Percentiles rank a stretch among this genome's conserved stretches.
phyloP scores from a whole-genome alignment of 2,888 invertebrate species.

The Apomyelois bistriatella region DNA sequence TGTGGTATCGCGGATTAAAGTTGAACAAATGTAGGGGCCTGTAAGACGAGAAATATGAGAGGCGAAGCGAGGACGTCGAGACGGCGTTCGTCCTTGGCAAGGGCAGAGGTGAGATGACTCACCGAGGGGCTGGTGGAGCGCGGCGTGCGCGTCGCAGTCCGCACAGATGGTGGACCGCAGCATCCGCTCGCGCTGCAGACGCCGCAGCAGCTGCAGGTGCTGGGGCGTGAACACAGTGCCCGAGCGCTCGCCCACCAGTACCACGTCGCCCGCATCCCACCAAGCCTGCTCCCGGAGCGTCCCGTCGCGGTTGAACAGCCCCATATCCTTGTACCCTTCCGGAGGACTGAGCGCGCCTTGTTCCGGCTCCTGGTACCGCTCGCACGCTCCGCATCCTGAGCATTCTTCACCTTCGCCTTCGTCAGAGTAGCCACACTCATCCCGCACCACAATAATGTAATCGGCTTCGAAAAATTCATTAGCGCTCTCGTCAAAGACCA shows the following conservation, averaged over 20 bases:
- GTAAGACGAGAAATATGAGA: conserved; percentile 31
- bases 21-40: conserved; percentile 24
- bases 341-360: conserved; percentile 93
- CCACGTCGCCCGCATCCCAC: conserved; percentile 80
- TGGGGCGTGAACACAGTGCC: conserved; percentile 83
- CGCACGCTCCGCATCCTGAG: conserved; percentile 76
- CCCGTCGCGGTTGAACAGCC: conserved; percentile 80
- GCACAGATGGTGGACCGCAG: conserved; percentile 77
- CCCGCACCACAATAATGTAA: conserved; percentile 93
- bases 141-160: conserved; percentile 72
- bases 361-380: conserved; percentile 85
- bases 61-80: conserved; percentile 33
- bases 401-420: conserved; percentile 89
- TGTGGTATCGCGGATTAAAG: conserved; percentile 17
- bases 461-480: conserved; percentile 96
- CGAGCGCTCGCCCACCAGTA: conserved; percentile 76
- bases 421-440: conserved; percentile 90
- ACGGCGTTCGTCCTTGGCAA: conserved; percentile 45
- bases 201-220: conserved; percentile 82
- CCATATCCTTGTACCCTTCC: conserved; percentile 94
- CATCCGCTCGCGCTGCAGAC: conserved; percentile 81
- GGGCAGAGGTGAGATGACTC: conserved; percentile 61
- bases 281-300: conserved; percentile 79
- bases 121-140: conserved; percentile 70
- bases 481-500: conserved; percentile 92